These are phyloP conservation scores for Quadriops clusia DNA, from an alignment of 2,888 invertebrate genomes.

Conservation along the genomic window DNA sequence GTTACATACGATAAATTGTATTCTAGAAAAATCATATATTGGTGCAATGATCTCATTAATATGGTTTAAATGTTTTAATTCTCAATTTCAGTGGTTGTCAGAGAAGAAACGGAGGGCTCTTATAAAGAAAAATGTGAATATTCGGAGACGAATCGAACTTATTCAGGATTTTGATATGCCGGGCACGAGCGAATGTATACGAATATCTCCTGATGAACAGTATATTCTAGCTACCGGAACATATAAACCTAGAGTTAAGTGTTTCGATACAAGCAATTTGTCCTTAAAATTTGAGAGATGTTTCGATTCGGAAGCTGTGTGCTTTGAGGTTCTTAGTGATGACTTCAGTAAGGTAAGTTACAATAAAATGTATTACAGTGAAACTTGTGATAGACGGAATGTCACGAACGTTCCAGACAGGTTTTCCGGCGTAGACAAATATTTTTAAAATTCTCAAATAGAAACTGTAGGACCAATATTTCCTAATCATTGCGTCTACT, in stretches of 20 bases:
- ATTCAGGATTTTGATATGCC: constrained; percentile 99
- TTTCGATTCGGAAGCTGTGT: constrained; percentile 92
- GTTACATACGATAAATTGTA: constrained; percentile 25
- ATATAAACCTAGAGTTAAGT: constrained; percentile 92
- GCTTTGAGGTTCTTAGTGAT: constrained; percentile 84
- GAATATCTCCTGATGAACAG: constrained; percentile 81
- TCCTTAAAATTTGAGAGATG: constrained; percentile 97
- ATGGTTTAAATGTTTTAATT: constrained; percentile 2
- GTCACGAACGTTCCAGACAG: too few species aligned
- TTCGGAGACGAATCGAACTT: constrained; percentile 83
- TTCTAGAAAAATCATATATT: not conserved
- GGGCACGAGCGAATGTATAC: constrained; percentile 73
- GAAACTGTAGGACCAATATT: too few species aligned
- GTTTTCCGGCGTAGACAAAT: constrained; percentile 4
- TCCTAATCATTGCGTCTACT: too few species aligned
- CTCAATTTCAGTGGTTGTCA: constrained; percentile 63
- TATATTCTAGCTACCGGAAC: constrained; percentile 87
- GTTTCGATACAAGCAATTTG: constrained; percentile 91
- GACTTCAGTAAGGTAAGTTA: constrained; percentile 90
- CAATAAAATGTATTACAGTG: too few species aligned
- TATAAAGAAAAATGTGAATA: constrained; percentile 79
- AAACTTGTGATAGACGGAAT: too few species aligned
- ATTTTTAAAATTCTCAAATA: too few species aligned
- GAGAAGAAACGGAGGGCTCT: constrained; percentile 71
- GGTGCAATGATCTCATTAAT: not conserved